Conservation (phyloP, 2,113 vertebrate species). For the Cyrtonyx montezumae region DNA sequence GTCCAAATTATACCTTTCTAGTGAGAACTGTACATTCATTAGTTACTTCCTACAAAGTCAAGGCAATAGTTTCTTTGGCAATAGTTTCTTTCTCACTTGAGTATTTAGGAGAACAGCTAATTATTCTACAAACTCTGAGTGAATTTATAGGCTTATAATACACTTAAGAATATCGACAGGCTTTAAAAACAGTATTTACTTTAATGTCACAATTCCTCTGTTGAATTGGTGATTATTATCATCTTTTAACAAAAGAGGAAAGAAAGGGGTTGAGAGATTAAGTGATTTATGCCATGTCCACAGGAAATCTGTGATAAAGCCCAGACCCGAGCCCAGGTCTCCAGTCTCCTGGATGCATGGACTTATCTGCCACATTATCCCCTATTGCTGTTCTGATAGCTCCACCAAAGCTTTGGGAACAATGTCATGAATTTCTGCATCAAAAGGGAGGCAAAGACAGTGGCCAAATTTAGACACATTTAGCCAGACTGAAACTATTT, state of each 20-base stretch:
- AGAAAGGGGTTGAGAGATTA: neutral
- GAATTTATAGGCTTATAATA: slow-evolving; percentile 1
- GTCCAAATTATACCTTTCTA: neutral
- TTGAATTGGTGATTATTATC: slow-evolving; percentile 36
- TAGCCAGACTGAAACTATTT: neutral
- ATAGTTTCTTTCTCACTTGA: slow-evolving; percentile 6
- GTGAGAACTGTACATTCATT: neutral
- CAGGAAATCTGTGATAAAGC: slow-evolving; percentile 35
- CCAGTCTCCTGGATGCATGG: neutral
- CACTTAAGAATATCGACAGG: neutral
- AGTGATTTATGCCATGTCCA: slow-evolving; percentile 7
- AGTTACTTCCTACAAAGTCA: neutral
- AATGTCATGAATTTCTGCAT: neutral
- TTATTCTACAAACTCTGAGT: neutral
- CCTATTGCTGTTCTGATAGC: neutral
- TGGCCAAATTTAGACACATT: neutral
- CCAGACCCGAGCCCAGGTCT: slow-evolving; percentile 17
- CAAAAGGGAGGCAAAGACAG: neutral
- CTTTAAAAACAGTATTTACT: slow-evolving; percentile 4
- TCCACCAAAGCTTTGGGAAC: neutral
- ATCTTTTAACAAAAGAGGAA: neutral
- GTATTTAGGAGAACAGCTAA: slow-evolving; percentile 16
- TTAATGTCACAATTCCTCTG: neutral
- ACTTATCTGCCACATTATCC: slow-evolving; percentile 8
- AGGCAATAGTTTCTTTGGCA: neutral